Evolutionary conservation across 2,113 vertebrate genomes (phyloP).

Genomic region (Arvicanthis niloticus): DNA sequence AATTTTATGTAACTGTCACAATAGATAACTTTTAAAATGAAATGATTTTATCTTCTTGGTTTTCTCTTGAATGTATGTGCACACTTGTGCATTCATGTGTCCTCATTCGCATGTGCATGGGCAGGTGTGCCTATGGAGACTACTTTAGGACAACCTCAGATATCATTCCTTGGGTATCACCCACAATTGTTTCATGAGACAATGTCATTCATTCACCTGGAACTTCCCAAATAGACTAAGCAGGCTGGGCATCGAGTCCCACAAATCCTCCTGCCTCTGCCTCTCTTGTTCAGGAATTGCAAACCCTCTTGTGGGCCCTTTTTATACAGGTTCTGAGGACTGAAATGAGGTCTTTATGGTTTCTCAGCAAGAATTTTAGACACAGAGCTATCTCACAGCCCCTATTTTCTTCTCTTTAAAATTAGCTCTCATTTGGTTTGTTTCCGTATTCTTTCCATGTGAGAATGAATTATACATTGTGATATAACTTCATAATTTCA

Average conservation of each 20-base stretch:
- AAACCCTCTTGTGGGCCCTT: background rate
- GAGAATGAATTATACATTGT: background rate
- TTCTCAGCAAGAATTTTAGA: background rate
- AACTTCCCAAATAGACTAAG: background rate
- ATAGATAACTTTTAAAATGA: background rate
- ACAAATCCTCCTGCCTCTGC: background rate
- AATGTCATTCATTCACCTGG: background rate
- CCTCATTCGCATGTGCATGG: background rate
- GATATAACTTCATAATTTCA: background rate
- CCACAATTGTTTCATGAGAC: background rate
- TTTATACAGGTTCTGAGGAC: background rate
- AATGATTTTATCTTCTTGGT: background rate
- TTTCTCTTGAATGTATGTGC: background rate
- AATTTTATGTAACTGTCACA: background rate
- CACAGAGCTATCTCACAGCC: background rate
- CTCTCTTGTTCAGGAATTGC: background rate
- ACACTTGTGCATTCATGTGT: background rate
- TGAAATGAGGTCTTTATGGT: background rate
- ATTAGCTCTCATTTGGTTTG: background rate
- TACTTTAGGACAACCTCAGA: background rate
- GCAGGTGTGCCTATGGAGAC: background rate
- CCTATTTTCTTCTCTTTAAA: conserved; percentile 32
- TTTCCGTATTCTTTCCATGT: background rate
- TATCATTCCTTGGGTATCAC: background rate
- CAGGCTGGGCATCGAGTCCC: background rate